Percentiles rank a stretch among this genome's conserved stretches.
phyloP scores from a whole-genome alignment of 2,888 invertebrate species.

The Mamestra brassicae region DNA sequence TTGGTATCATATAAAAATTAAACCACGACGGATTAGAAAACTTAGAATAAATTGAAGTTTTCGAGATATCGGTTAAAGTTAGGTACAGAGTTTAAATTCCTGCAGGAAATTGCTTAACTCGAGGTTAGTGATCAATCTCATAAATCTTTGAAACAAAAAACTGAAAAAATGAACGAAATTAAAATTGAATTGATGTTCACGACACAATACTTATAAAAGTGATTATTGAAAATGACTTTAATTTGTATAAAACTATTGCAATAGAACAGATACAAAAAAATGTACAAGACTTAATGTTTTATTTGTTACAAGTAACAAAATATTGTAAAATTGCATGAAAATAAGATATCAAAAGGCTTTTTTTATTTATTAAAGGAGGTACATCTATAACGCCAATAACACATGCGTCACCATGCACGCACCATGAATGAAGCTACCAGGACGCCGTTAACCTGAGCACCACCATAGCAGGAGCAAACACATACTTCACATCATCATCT shows the following conservation, averaged over 20 bases:
- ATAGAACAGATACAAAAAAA: too few relatives aligned
- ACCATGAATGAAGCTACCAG: conserved; percentile 14
- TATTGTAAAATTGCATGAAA: neutral
- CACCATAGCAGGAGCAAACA: conserved; percentile 3
- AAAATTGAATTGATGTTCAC: too few relatives aligned
- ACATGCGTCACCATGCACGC: neutral
- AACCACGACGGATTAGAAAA: neutral
- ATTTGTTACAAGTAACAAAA: too few relatives aligned
- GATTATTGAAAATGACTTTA: too few relatives aligned
- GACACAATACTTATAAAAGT: too few relatives aligned
- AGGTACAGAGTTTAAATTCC: neutral
- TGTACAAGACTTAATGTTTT: too few relatives aligned
- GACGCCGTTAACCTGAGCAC: neutral
- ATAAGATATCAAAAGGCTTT: too few relatives aligned
- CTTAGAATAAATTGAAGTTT: neutral
- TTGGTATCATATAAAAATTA: neutral
- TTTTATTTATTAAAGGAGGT: too few relatives aligned
- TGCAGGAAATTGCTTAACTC: neutral
- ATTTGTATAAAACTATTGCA: too few relatives aligned
- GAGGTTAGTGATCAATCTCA: too few relatives aligned
- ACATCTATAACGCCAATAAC: neutral
- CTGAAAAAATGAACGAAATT: too few relatives aligned
- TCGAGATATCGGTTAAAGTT: neutral
- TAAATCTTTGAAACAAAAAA: too few relatives aligned
- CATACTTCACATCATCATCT: neutral